A percentile compares a stretch with the other conserved stretches of the same genome.
These are phyloP conservation scores for Hephaestus fuliginosus DNA, from an alignment of 2,797 vertebrate genomes.

Conservation along the genomic window DNA sequence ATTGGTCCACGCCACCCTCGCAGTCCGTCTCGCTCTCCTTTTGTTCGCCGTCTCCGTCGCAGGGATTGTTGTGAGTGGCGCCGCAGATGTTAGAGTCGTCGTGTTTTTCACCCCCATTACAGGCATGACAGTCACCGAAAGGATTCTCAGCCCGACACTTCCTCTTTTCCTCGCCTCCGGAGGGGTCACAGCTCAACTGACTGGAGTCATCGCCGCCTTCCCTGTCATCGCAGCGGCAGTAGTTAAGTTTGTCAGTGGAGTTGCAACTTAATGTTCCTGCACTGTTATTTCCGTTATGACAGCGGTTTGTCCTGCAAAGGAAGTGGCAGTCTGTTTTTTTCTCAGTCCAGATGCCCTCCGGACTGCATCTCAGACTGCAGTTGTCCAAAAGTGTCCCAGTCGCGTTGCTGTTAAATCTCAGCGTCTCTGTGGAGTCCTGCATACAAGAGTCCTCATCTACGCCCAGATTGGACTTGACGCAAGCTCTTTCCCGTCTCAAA, in stretches of 20 bases:
- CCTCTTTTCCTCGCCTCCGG: background rate
- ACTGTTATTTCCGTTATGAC: background rate
- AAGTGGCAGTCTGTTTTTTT: constrained; percentile 20
- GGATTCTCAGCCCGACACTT: constrained; percentile 17
- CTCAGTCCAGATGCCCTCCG: background rate
- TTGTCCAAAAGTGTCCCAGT: background rate
- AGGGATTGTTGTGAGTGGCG: background rate
- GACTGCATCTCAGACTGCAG: background rate
- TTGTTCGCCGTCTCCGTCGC: background rate
- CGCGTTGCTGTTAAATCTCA: background rate
- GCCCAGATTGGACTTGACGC: background rate
- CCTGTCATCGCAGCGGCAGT: constrained; percentile 6
- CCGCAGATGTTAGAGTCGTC: background rate
- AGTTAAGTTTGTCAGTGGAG: constrained; percentile 17
- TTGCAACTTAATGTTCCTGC: constrained; percentile 19
- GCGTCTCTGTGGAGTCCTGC: background rate
- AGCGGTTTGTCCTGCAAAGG: constrained; percentile 15
- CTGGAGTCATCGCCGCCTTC: background rate
- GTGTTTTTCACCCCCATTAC: background rate
- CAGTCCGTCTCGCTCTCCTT: background rate
- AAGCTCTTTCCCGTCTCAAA: constrained; percentile 13
- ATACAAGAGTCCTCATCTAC: background rate
- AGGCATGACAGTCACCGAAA: constrained; percentile 20
- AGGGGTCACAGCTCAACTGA: background rate
- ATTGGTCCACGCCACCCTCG: background rate